Conservation (phyloP, 2,113 vertebrate genomes). For the Alligator sinensis region DNA sequence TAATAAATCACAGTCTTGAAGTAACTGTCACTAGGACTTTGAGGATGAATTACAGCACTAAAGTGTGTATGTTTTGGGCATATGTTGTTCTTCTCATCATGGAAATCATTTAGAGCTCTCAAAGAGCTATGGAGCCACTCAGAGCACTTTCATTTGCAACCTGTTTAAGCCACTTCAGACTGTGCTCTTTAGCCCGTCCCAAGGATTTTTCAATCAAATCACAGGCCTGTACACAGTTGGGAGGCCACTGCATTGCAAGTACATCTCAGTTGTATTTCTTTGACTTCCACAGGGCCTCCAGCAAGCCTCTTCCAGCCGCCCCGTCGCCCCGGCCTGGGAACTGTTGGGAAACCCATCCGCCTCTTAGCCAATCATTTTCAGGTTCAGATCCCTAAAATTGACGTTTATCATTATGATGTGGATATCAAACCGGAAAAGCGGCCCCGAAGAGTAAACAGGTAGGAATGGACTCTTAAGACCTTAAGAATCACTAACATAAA, state of each 20-base stretch:
- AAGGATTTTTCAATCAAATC: not conserved
- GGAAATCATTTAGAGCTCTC: not conserved
- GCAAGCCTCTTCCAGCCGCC: conserved; percentile 96
- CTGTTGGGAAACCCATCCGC: conserved; percentile 97
- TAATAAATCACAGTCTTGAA: not conserved
- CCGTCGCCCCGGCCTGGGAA: conserved; percentile 95
- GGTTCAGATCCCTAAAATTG: conserved; percentile 99
- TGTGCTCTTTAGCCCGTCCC: not conserved
- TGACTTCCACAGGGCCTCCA: conserved; percentile 86
- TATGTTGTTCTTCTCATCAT: rapidly evolving
- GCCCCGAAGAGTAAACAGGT: conserved; percentile 98
- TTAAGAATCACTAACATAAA: not conserved
- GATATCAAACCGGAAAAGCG: conserved; percentile 99
- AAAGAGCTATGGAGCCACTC: not conserved
- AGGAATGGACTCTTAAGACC: not conserved
- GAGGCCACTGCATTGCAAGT: not conserved
- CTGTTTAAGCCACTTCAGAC: not conserved
- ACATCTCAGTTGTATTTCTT: conserved; percentile 8
- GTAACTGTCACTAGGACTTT: not conserved
- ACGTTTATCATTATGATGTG: conserved; percentile 99
- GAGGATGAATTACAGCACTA: not conserved
- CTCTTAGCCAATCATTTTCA: conserved; percentile 99
- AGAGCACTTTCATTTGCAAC: not conserved
- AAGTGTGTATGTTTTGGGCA: not conserved
- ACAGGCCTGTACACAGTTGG: not conserved